Evolutionary conservation across 2,888 invertebrate species (phyloP), one percentile per base, ranked within the genome.

Genomic region (Zonitis immaculata): DNA sequence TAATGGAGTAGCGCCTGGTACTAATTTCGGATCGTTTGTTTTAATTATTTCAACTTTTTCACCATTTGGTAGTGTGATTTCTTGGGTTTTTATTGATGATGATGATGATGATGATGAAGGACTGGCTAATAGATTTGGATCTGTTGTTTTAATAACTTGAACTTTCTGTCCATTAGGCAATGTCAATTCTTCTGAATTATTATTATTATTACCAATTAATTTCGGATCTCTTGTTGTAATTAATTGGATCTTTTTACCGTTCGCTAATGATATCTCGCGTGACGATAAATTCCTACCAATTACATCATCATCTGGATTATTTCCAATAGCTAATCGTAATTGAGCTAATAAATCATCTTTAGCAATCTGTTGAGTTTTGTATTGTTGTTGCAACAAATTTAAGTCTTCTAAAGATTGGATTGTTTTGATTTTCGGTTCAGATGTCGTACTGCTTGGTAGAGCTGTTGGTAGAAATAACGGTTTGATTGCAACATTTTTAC

Each of bases 321-420:
- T 82, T 68, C 88, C 87, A 14, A 90, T 77, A 0, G 89, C 89
- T 20, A 87, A 79, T 68, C 87, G 86, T 8, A 90, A 70, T 67
- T 90, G 89, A 57, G 87, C 87, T 6, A 91, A 70, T 27, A 91
- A 79, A 57, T 88, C 84, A 42, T 89, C 88, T 63, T 86, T 83
- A 57, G 84, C 83, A 3, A 83, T 79, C 51, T 83, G 78, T 44
- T 86, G 82, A 11, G 69, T 70, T 62, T 72, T 74, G 60, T 74
- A 73, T 63, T 74, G 72, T 48, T 68, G 72, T 60, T 73, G 80
- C 20, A 75, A 57, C 26, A 61, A 57, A 52, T 70, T 70, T 45
- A 76, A 61, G 49, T 76, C 74, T 45, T 76, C 74, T 16, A 76
- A 55, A 0, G 73, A 71, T 53, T 73, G 72, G 7, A 75, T 72